Evolutionary conservation across 2,797 vertebrate genomes (phyloP), one percentile per base, ranked within the genome.

Genomic region (Columba guinea): DNA sequence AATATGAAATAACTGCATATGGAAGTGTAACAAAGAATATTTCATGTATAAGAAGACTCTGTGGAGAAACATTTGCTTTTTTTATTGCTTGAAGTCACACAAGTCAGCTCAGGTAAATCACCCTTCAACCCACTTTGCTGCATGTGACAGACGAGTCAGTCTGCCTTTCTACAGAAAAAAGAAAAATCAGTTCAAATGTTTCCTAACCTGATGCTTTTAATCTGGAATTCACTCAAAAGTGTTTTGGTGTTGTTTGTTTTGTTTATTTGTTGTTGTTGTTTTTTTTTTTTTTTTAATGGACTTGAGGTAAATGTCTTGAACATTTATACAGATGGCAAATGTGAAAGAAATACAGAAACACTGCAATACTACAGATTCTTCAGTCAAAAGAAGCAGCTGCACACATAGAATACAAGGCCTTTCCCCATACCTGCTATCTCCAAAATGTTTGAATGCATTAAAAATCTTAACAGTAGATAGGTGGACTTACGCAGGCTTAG

Each of bases 321-420:
- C 58, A 53, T 63, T 58, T 39, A 26, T 46, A 49, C 5, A 28
- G 67, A 37, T 39, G 44, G 14, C 13, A 49, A 69, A 15, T 11
- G 9, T 17, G 30, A 65, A 15, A 48, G 49, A 65, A 70, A 49
- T 17, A 32, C 2, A 71, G 21, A 53, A 60, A 19, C 20, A 30
- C 28, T 30, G 27, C 64, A 71, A 49, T 9, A 64, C 5, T 24
- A 13, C 0, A 0, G 41, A 44, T 48, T 75, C 46, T 75, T 53
- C 19, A 23, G 23, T 3, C 7, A 79, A 62, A 27, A 73, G 34
- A 71, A 80, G 34, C 35, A 60, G n/a, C 30, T 79, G 41, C 17
- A 44, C 32, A 30, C 13, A 67, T 1, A 41, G 34, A 55, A 73
- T 4, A 35, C 0, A 0, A n/a, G 16, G 26, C 20, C 39, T 49